Evolutionary conservation across 1,140 invertebrate species (phyloP).

Genomic region (Bombus picipes): DNA sequence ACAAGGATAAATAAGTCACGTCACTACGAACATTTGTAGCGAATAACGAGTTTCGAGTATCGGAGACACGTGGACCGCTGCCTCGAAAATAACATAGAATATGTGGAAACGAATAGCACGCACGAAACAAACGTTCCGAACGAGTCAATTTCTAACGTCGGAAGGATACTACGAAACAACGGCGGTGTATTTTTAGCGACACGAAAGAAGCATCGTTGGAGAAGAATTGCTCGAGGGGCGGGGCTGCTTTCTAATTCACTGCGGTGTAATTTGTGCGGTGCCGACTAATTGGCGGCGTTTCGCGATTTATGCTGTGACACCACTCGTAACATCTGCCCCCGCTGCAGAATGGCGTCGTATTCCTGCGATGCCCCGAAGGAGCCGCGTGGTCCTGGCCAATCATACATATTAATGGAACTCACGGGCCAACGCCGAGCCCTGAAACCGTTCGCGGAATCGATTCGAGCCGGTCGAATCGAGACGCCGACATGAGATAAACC

Average conservation of each 20-base stretch:
- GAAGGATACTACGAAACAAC: not conserved
- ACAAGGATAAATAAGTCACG: no score
- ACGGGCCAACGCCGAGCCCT: slow-evolving; percentile 52
- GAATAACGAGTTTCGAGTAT: no score
- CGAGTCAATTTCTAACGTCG: not conserved
- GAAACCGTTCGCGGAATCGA: slow-evolving; percentile 62
- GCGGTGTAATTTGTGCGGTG: slow-evolving; percentile 68
- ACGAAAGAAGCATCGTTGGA: not conserved
- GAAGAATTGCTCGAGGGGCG: slow-evolving; percentile 9
- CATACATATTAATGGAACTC: slow-evolving; percentile 78
- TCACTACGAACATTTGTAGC: no score
- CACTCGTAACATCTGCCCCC: slow-evolving; percentile 68
- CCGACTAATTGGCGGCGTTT: slow-evolving; percentile 72
- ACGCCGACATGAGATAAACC: not conserved
- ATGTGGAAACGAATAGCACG: no score
- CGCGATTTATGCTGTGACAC: slow-evolving; percentile 74
- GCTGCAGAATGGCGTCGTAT: slow-evolving; percentile 34
- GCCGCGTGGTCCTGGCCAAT: slow-evolving; percentile 71
- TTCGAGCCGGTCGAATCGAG: slow-evolving; percentile 1
- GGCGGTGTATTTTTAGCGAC: not conserved
- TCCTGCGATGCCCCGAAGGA: slow-evolving; percentile 62
- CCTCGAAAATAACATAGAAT: no score
- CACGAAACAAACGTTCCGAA: no score
- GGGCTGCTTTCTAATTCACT: slow-evolving; percentile 62
- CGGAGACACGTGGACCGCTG: no score